Conservation (phyloP, 2,113 vertebrate species). For the Salvelinus sp. region DNA sequence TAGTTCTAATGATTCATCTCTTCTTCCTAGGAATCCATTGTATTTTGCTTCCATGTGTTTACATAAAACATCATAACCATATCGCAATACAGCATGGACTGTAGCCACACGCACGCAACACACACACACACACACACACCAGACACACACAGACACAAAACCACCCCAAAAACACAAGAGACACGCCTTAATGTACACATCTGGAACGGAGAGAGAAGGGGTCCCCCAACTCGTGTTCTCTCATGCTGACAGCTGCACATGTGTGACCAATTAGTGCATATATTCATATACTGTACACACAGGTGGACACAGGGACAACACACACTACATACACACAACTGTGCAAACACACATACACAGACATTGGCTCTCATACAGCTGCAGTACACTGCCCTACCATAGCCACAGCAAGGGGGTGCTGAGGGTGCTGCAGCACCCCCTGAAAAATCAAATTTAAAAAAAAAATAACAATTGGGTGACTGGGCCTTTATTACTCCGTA, state of each 20-base stretch:
- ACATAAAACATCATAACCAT: constrained; percentile 9
- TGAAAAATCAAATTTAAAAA: too few species aligned
- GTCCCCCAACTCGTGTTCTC: constrained; percentile 36
- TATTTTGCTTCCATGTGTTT: constrained; percentile 2
- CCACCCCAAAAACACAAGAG: too few species aligned
- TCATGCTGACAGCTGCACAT: constrained; percentile 22
- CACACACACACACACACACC: too few species aligned
- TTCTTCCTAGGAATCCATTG: too few species aligned
- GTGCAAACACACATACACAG: too few species aligned
- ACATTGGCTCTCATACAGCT: too few species aligned
- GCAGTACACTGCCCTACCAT: too few species aligned
- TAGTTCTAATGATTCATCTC: too few species aligned
- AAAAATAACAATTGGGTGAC: too few species aligned
- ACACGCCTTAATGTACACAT: constrained; percentile 44
- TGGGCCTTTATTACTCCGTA: too few species aligned
- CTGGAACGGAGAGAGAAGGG: constrained; percentile 4
- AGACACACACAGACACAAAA: neutral
- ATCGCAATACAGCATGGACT: neutral
- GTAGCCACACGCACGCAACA: neutral
- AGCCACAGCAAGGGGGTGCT: too few species aligned
- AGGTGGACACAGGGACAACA: neutral
- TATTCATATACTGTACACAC: constrained; percentile 10
- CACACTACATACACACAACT: constrained; percentile 6
- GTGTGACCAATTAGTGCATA: constrained; percentile 20
- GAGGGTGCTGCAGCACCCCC: too few species aligned